Base-by-base conservation (phyloP, 2,113 vertebrate genomes). In the Neoarius graeffei region DNA sequence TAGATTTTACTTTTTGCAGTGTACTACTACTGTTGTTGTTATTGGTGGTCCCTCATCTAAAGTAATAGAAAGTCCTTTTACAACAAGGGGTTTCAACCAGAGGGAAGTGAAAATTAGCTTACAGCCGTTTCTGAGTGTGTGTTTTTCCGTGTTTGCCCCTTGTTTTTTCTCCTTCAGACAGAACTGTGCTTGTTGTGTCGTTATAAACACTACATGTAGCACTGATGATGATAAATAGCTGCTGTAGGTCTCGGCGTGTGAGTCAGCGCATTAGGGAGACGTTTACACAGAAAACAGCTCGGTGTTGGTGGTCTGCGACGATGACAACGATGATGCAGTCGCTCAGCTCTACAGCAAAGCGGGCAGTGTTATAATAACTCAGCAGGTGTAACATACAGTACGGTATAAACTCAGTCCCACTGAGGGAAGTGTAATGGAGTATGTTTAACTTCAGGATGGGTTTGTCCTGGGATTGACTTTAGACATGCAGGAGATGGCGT, bases 231-330 rank as follows among this genome's bases (percentile, higher is more conserved):
- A 80, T 80, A 1, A 80, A 80, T 27, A 80, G 77, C 77, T 30
- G 77, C 77, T 80, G 77, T 80, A 80, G 77, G 19, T 80, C 77
- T 80, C 52, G 8, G 52, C 17, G 77, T 27, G 77, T 80, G 77
- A 80, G 77, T n/a, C 76, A 79, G 25, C 5, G 25, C 14, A 27
- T 79, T 79, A 79, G 4, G n/a, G 76, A 54, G 25, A 79, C 5
- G 11, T 79, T 79, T 79, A 79, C 25, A 79, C 52, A 56, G 76
- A 80, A 27, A 56, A 57, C 52, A 80, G 52, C 50, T 56, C 25
- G 27, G 77, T 57, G 25, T 20, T 57, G 77, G 77, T 80, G 52
- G 77, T 80, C 77, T 80, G 77, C 10, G 77, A 80, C 27, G 77
- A 30, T 17, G 77, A 27, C 42, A 6, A 80, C 15, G 8, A 25